A percentile compares a stretch with the other conserved stretches of the same genome.
Conservation (phyloP, 2,888 invertebrate genomes). For the Melanchra persicariae region DNA sequence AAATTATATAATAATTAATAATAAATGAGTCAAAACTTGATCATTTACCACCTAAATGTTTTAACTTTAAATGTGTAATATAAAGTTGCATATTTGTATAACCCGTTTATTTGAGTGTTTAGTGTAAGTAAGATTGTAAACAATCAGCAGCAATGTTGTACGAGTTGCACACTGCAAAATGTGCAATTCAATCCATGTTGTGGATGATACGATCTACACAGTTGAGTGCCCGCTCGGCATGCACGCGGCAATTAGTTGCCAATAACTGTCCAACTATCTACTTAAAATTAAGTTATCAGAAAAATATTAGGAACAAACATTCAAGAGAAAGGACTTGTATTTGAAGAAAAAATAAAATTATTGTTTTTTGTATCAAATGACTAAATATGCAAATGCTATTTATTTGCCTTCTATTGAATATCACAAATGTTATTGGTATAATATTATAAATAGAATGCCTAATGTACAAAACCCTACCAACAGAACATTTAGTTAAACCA, state of each 20-base stretch:
- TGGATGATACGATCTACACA: conserved; percentile 66
- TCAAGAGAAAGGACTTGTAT: conserved; percentile 37
- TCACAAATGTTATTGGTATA: conserved; percentile 46
- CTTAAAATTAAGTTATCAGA: conserved; percentile 30
- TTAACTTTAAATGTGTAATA: not conserved
- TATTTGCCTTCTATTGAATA: conserved; percentile 57
- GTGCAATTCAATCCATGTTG: conserved; percentile 63
- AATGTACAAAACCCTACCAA: conserved; percentile 48
- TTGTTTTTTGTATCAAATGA: conserved; percentile 32
- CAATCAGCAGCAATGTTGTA: conserved; percentile 47
- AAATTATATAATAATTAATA: too few species aligned
- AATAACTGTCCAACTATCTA: conserved; percentile 49
- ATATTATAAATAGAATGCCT: conserved; percentile 49
- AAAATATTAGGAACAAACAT: conserved; percentile 14
- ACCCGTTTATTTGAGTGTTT: not conserved
- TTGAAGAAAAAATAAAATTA: conserved; percentile 24
- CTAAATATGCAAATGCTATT: conserved; percentile 39
- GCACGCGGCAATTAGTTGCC: conserved; percentile 48
- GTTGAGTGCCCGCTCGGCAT: conserved; percentile 69
- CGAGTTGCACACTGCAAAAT: conserved; percentile 51
- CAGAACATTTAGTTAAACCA: conserved; percentile 40
- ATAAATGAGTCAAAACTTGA: conserved; percentile 8
- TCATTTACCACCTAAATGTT: not conserved
- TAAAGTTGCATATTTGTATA: not conserved
- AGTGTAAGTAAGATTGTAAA: conserved; percentile 24